Evolutionary conservation across 53 echinoderm and acorn worm species (phyloP).

Genomic region (Temnopleurus reevesii): DNA sequence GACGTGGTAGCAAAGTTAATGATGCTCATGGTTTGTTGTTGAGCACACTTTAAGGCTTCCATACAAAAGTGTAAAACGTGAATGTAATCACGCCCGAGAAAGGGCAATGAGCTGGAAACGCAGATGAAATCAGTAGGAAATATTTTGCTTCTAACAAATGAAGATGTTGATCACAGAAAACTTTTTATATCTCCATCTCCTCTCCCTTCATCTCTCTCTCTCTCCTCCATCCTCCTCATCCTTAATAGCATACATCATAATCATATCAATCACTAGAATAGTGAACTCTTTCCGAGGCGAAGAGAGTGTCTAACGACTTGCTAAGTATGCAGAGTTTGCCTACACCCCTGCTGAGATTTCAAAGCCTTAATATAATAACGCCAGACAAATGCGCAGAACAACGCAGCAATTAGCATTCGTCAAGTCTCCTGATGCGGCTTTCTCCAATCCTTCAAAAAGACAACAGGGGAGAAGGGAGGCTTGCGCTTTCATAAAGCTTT

Average conservation of each 20-base stretch:
- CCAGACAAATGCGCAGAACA: conserved; percentile 47
- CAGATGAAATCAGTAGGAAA: conserved; percentile 41
- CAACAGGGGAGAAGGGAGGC: not conserved
- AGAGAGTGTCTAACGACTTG: conserved; percentile 35
- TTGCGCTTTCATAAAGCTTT: not conserved
- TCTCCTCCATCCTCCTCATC: not conserved
- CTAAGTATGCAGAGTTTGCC: conserved; percentile 53
- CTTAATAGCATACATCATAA: conserved; percentile 8
- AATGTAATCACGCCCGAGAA: conserved; percentile 38
- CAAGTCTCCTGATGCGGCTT: not conserved
- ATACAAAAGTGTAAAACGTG: conserved; percentile 48
- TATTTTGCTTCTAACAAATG: conserved; percentile 15
- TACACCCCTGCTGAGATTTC: conserved; percentile 41
- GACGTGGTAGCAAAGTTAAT: too few relatives aligned
- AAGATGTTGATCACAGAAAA: conserved; percentile 13
- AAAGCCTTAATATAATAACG: conserved; percentile 41
- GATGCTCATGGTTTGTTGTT: too few relatives aligned
- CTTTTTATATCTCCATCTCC: not conserved
- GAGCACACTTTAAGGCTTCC: too few relatives aligned
- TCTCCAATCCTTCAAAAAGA: conserved; percentile 2
- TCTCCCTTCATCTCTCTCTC: conserved; percentile 4
- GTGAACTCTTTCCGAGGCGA: conserved; percentile 2
- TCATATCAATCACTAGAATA: conserved; percentile 55
- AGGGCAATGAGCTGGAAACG: conserved; percentile 21
- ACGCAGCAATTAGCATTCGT: conserved; percentile 50